These are phyloP conservation scores for Busseola fusca DNA, from an alignment of 2,888 invertebrate genomes.

Conservation along the genomic window DNA sequence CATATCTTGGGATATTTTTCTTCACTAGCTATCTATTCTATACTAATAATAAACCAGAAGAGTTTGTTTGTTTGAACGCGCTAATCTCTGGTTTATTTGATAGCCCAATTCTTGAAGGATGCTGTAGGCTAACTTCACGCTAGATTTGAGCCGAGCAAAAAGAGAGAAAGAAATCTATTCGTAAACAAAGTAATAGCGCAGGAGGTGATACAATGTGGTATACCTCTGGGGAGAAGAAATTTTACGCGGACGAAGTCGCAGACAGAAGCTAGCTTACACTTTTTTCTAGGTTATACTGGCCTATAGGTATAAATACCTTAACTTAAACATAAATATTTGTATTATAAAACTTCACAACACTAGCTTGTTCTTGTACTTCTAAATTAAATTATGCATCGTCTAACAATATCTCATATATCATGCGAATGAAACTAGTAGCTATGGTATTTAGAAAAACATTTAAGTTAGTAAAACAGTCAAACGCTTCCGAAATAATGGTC, in stretches of 20 bases:
- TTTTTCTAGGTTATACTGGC: too few species aligned
- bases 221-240: background rate
- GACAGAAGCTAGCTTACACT: background rate
- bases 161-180: background rate
- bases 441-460: background rate
- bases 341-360: too few species aligned
- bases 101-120: background rate
- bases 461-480: background rate
- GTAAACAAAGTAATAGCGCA: background rate
- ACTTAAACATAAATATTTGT: too few species aligned
- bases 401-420: background rate
- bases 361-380: too few species aligned
- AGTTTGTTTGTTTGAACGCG: background rate
- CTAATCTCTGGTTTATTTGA: background rate
- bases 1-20: slow-evolving; percentile 23
- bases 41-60: background rate
- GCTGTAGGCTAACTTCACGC: background rate
- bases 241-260: background rate
- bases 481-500: background rate
- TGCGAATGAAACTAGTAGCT: background rate
- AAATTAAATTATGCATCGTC: background rate
- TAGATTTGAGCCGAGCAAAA: background rate
- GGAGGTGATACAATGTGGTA: background rate
- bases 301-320: too few species aligned
- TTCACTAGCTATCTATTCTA: background rate